phyloP scores from a whole-genome alignment of 2,888 invertebrate genomes.

The Aradus depressus region DNA sequence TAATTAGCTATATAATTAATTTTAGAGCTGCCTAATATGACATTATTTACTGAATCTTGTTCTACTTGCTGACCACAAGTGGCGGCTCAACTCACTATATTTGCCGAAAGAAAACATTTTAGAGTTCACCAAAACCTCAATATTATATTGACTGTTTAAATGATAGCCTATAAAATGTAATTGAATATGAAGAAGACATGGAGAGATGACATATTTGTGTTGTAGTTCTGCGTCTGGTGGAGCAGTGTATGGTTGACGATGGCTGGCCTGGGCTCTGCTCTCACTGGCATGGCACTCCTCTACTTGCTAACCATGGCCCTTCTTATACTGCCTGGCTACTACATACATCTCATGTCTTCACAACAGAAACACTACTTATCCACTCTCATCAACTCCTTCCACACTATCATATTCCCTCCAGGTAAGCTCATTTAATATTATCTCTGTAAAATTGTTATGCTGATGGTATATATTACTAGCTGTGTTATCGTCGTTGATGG shows the following conservation, averaged over 20 bases:
- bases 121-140: background rate
- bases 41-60: no score
- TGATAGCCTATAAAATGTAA: background rate
- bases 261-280: slow-evolving; percentile 35
- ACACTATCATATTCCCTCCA: slow-evolving; percentile 20
- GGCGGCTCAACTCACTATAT: background rate
- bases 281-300: slow-evolving; percentile 35
- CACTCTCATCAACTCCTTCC: slow-evolving; percentile 10
- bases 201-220: background rate
- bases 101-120: background rate
- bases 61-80: no score
- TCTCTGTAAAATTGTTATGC: background rate
- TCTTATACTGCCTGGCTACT: slow-evolving; percentile 28
- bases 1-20: no score
- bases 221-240: slow-evolving; percentile 38
- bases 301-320: slow-evolving; percentile 27
- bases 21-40: no score
- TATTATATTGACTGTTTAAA: background rate
- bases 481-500: no score
- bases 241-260: slow-evolving; percentile 35
- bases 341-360: slow-evolving; percentile 32
- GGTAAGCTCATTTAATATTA: slow-evolving; percentile 11
- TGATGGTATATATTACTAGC: background rate
- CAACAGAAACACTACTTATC: slow-evolving; percentile 19
- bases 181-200: background rate